phyloP scores from a whole-genome alignment of 30 jellyfish, hydroid and myxozoan genomes.

The Turritopsis dohrnii region DNA sequence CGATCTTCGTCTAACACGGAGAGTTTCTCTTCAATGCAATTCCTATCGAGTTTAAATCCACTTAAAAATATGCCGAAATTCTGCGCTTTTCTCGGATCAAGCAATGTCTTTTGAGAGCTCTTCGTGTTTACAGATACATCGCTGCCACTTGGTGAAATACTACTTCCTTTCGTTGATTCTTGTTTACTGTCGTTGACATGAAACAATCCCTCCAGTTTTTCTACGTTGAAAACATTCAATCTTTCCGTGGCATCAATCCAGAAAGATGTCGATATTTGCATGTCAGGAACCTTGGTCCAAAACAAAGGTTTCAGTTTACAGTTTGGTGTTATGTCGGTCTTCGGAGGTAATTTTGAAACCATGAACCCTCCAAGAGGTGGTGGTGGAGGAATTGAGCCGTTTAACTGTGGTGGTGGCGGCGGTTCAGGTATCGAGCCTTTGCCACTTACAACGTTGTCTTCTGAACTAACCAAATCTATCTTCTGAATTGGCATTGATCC shows the following conservation, averaged over 20 bases:
- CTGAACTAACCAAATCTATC: not conserved
- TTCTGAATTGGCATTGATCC: not conserved
- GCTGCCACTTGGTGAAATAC: not conserved
- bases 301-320: constrained; percentile 72
- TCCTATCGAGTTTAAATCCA: constrained; percentile 74
- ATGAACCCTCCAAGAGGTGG: constrained; percentile 66
- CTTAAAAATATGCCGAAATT: constrained; percentile 84
- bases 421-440: constrained; percentile 46
- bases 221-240: constrained; percentile 36
- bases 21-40: constrained; percentile 64
- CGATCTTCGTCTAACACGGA: constrained; percentile 47
- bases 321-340: constrained; percentile 61
- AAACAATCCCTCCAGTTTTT: constrained; percentile 54
- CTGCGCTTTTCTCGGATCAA: constrained; percentile 87
- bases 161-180: not conserved
- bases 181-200: constrained; percentile 23
- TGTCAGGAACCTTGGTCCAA: constrained; percentile 91
- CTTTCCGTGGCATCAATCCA: constrained; percentile 70
- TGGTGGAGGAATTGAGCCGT: constrained; percentile 53
- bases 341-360: constrained; percentile 42
- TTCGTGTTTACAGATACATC: constrained; percentile 9
- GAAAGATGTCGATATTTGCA: constrained; percentile 44
- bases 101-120: constrained; percentile 49
- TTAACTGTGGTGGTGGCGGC: constrained; percentile 63
- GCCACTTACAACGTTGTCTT: not conserved